These are phyloP conservation scores for Arenaria interpres DNA, from an alignment of 2,113 vertebrate species.

Conservation along the genomic window DNA sequence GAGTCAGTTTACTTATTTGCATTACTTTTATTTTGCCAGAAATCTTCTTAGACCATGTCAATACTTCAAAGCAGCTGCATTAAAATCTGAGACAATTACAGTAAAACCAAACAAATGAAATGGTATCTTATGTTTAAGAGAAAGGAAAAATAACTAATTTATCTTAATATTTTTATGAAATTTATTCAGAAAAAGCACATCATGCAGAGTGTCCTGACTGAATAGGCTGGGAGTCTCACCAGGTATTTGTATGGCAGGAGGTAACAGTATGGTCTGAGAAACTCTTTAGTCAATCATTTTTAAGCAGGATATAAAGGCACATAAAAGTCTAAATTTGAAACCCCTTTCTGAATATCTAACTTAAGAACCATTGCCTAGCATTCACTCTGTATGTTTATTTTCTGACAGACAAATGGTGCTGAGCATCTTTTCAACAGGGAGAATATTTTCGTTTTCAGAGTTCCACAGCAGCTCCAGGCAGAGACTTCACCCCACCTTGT, in stretches of 20 bases:
- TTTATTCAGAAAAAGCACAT: background rate
- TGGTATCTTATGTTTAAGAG: no score
- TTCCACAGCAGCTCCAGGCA: background rate
- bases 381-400: background rate
- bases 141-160: no score
- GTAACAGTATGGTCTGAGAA: background rate
- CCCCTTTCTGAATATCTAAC: background rate
- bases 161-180: background rate
- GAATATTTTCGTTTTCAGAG: background rate
- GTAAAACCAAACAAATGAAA: background rate
- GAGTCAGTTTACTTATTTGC: background rate
- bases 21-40: background rate
- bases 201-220: background rate
- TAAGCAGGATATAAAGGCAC: background rate
- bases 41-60: background rate
- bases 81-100: background rate
- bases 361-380: background rate
- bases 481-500: fast-evolving
- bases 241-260: background rate
- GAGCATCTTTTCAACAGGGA: background rate
- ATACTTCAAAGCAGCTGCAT: background rate
- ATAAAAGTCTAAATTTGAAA: background rate
- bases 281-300: background rate
- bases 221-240: background rate
- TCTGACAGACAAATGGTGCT: background rate